Conservation (phyloP, 2,888 invertebrate species). For the Arenicola marina region DNA sequence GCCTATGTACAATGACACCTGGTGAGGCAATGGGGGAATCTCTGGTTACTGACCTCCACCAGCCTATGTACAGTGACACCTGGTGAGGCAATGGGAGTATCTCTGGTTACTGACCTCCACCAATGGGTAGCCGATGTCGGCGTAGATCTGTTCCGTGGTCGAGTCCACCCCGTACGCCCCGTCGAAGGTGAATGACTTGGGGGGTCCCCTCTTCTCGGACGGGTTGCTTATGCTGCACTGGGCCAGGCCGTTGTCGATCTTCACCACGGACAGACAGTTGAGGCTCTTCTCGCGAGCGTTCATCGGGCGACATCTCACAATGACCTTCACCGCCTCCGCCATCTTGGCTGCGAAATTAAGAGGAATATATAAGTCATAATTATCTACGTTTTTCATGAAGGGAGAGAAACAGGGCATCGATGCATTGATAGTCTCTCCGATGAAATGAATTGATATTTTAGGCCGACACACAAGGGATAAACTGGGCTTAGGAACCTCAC, state of each 20-base stretch:
- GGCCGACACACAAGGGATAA: too few species aligned
- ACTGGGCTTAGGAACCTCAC: too few species aligned
- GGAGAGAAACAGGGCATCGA: too few species aligned
- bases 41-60: too few species aligned
- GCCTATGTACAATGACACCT: too few species aligned
- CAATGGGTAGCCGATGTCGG: slow-evolving; percentile 81
- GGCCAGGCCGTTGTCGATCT: slow-evolving; percentile 67
- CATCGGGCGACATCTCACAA: slow-evolving; percentile 85
- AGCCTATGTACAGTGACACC: too few species aligned
- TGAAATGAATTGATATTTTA: too few species aligned
- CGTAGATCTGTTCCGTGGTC: slow-evolving; percentile 84
- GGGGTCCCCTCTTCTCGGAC: slow-evolving; percentile 23
- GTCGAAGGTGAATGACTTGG: slow-evolving; percentile 71
- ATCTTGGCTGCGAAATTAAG: too few species aligned
- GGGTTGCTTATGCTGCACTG: slow-evolving; percentile 65
- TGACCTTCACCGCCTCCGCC: slow-evolving; percentile 77
- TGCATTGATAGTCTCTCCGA: too few species aligned
- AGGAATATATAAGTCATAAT: too few species aligned
- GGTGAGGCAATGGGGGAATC: too few species aligned
- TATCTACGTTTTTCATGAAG: too few species aligned
- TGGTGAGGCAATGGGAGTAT: neutral
- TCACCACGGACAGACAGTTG: slow-evolving; percentile 68
- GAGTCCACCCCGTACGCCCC: slow-evolving; percentile 79
- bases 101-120: slow-evolving; percentile 69
- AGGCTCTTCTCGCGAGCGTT: slow-evolving; percentile 74